Base-by-base conservation (phyloP, 2,113 vertebrate species). In the Ammodytes marinus region DNA sequence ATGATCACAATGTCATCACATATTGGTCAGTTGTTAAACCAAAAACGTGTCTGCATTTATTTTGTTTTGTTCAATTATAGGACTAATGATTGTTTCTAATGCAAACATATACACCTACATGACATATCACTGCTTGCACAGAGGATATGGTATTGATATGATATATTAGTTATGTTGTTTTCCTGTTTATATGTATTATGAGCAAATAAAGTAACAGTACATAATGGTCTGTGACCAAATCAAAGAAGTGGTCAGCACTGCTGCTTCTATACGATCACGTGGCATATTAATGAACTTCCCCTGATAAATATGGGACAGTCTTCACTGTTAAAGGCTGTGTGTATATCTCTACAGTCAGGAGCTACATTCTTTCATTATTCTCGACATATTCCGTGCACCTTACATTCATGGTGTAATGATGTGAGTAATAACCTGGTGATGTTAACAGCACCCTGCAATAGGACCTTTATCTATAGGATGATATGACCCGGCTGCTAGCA, bases 401-500 rank as follows among this genome's bases (percentile, higher is more conserved):
- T 88, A 82, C 72, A 83, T 79, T 87, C 81, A 83, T 90, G 76
- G 85, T 87, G 90, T 89, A 89, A 92, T 87, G 89, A 83, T 85
- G 91, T 91, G 86, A 91, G 83, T 91, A 91, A 91, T 91, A 88
- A 81, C 72, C 72, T 68, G 79, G 73, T 79, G 70, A 89, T 80
- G 84, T 84, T 91, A 91, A 91, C 90, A 80, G 66, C 82, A 63
- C 69, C 64, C 52, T 77, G 76, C 74, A 69, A 64, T 46, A 58
- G 60, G 79, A 88, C 82, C 81, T 80, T 75, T 87, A 86, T 86
- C 86, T 91, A 81, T 47, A 13, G 55, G 10, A 46, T 49, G 82
- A 75, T 69, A 35, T 77, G 80, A 85, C 90, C 79, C 19, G 46
- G 74, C 81, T 77, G 79, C 59, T 3, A 7, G 74, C 59, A 77